Percentiles rank a stretch among this genome's conserved stretches.
Conservation (phyloP, 2,113 vertebrate genomes). For the Phoxinus phoxinus region DNA sequence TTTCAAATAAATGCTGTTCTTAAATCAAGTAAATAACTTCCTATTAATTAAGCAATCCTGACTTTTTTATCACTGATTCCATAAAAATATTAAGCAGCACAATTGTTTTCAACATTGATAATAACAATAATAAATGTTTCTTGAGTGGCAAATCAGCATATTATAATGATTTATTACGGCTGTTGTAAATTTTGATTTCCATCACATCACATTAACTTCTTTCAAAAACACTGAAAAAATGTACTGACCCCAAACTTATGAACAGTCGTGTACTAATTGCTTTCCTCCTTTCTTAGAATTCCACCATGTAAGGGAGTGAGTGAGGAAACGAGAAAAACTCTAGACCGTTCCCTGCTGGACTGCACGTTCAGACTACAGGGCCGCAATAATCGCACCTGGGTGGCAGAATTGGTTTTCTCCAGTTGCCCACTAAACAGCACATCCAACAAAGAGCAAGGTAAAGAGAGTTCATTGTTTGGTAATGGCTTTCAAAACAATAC, state of each 20-base stretch:
- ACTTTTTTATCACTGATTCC: background rate
- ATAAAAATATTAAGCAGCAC: background rate
- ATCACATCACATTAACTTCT: background rate
- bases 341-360: conserved; percentile 92
- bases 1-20: background rate
- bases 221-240: background rate
- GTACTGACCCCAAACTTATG: background rate
- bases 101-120: background rate
- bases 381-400: conserved; percentile 97
- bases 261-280: background rate
- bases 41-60: background rate
- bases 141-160: background rate
- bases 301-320: conserved; percentile 91
- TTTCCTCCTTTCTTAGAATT: conserved; percentile 77
- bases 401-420: conserved; percentile 94
- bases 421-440: conserved; percentile 95
- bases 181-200: too few relatives aligned
- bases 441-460: conserved; percentile 94
- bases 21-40: too few relatives aligned
- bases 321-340: conserved; percentile 90
- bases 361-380: conserved; percentile 98
- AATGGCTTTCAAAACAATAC: background rate
- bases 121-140: background rate
- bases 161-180: background rate
- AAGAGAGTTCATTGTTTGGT: background rate